These are phyloP conservation scores for Asobara japonica DNA, from an alignment of 1,140 invertebrate genomes.

Conservation along the genomic window DNA sequence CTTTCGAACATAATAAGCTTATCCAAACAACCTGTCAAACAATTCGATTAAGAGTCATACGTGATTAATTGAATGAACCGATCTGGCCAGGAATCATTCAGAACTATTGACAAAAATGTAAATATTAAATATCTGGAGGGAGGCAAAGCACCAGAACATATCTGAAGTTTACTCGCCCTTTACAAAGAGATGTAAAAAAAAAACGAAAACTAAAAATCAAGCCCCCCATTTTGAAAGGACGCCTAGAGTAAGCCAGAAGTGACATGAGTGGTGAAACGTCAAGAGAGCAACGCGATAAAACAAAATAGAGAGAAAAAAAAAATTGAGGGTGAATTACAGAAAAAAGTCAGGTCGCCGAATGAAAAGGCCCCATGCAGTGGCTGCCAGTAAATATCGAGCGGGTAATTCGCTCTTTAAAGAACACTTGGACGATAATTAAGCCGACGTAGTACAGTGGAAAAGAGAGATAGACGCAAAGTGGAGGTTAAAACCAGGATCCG, in stretches of 20 bases:
- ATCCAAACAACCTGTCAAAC: no score
- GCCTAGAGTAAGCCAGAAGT: no score
- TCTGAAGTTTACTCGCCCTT: no score
- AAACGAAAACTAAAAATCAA: slow-evolving; percentile 48
- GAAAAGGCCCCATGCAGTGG: slow-evolving; percentile 55
- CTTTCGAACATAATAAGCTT: no score
- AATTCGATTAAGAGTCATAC: no score
- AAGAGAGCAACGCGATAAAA: slow-evolving; percentile 28
- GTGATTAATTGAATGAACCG: no score
- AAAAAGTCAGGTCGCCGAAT: slow-evolving; percentile 35
- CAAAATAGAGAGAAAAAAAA: slow-evolving; percentile 18
- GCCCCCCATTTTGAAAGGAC: slow-evolving; percentile 45
- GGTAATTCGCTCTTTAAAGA: slow-evolving; percentile 67
- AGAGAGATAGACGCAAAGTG: slow-evolving; percentile 10
- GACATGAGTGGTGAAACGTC: slow-evolving; percentile 34
- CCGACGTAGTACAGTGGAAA: slow-evolving; percentile 19
- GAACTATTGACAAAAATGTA: no score
- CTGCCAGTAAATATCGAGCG: slow-evolving; percentile 62
- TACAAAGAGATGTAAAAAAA: neutral
- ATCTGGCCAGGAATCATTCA: no score
- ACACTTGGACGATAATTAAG: slow-evolving; percentile 65
- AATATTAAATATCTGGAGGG: no score
- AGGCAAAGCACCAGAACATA: no score
- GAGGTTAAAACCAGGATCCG: slow-evolving; percentile 28
- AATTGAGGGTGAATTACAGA: slow-evolving; percentile 18